Base-by-base conservation (phyloP, 2,888 invertebrate genomes). In the Dorcus hopei region DNA sequence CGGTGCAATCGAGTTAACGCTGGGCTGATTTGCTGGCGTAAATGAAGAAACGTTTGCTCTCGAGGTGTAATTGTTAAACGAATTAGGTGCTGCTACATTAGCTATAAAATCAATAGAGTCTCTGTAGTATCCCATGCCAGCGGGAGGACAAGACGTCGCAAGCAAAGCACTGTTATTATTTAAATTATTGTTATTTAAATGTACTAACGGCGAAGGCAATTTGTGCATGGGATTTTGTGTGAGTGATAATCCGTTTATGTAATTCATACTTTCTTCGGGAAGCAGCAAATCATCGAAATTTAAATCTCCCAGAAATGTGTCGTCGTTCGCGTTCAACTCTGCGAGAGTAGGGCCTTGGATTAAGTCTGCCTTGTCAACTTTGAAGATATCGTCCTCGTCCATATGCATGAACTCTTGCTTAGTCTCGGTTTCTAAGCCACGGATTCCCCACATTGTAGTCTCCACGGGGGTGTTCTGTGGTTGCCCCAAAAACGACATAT, bases 381-480 rank as follows among this genome's bases (percentile, higher is more conserved):
- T 88, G 75, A 93, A 92, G 70, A 93, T 92, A 73, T 93, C 93
- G 74, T 93, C 93, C 71, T 93, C 93, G 71, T 93, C 93, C 86
- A 91, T 88, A 76, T 87, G 76, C 41, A 76, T 88, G 69, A 89
- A 87, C 9, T 58, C 55, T 38, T 65, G 62, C 42, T 56, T 59
- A 8, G 59, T 56, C 14, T 49, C 57, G 11, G 42, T 52, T 55
- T 68, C 69, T 4, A 63, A 62, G 33, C 74, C 49, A 74, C 75
- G 67, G 66, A 80, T 67, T 76, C 83, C 66, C 79, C 79, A 80
- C 68, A 77, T 72, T 40, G 75, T 77, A 56, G 80, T 81, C 64
- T 77, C 80, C 39, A 68, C 77, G 76, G 76, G 63, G 72, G 76
- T 48, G 76, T 65, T 56, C 50, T 71, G 72, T 75, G 65, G 79